Base-by-base conservation (phyloP, 2,797 vertebrate genomes). In the Poecilia wingei region DNA sequence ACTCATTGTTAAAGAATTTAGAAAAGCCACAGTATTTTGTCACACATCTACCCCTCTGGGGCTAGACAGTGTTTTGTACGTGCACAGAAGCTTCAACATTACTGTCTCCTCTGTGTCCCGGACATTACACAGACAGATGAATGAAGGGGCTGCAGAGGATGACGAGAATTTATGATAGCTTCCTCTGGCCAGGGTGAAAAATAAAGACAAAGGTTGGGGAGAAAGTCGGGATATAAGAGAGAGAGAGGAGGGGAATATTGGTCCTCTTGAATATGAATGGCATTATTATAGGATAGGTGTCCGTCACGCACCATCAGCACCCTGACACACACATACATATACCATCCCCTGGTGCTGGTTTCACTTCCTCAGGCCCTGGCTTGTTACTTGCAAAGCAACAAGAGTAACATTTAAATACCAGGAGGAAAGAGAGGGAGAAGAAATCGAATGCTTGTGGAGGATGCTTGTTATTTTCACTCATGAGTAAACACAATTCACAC, bases 251-350 rank as follows among this genome's bases (percentile, higher is more conserved):
- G 49, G 61, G 70, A 70, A 59, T 72, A 45, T 70, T 84, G 87
- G 73, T 85, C 84, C 79, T 84, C 71, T 84, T 84, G 89, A 86
- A 93, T 90, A 84, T 89, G 88, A 93, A 84, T 83, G 86, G 92
- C 91, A 92, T 94, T 94, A 91, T 94, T 93, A 95, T 95, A 87
- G 87, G 85, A 91, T 90, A 92, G 88, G 89, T 94, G 92, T 94
- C 93, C 91, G 92, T 96, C 95, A 95, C 41, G 80, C 92, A 81
- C 90, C 74, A 74, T 81, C 79, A 79, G 76, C 82, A 84, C 81
- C 47, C 82, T 72, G 39, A 69, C 78, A 82, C 84, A 75, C 73
- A 59, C 41, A 41, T 7, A 41, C 41, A 41, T 61, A 59, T 53
- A 72, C 74, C 55, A 39, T 72, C 76, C 82, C 70, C 6, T 6